Percentiles rank a stretch among this genome's conserved stretches.
These are phyloP conservation scores for Pteropus alecto DNA, from an alignment of 2,113 vertebrate species.

Conservation along the genomic window DNA sequence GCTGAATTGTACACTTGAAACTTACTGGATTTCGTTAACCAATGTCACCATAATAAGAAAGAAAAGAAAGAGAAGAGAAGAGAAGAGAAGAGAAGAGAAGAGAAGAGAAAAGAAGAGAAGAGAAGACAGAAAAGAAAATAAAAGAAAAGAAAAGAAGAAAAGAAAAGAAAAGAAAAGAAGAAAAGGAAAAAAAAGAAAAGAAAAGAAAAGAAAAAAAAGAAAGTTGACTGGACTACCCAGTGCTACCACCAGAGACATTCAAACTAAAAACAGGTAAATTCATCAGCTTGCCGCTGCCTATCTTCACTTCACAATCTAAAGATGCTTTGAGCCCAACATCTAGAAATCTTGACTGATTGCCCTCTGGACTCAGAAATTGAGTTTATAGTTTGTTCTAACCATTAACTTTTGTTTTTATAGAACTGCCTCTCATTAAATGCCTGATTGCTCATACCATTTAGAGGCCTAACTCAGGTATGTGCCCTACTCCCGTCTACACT, in stretches of 20 bases:
- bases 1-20: too few relatives aligned
- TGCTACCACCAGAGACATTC: not conserved
- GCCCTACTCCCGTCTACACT: not conserved
- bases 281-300: not conserved
- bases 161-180: too few relatives aligned
- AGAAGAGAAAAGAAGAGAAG: accelerated
- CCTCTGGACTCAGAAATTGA: not conserved
- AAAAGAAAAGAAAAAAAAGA: too few relatives aligned
- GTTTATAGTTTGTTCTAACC: not conserved
- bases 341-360: not conserved
- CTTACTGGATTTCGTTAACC: too few relatives aligned
- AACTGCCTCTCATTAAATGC: not conserved
- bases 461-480: not conserved
- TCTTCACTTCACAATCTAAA: not conserved
- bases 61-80: too few relatives aligned
- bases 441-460: not conserved
- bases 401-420: not conserved
- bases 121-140: too few relatives aligned
- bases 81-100: too few relatives aligned
- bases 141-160: not conserved
- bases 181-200: too few relatives aligned
- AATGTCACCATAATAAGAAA: too few relatives aligned
- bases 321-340: not conserved
- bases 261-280: not conserved
- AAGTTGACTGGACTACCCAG: not conserved